Base-by-base conservation (phyloP, 2,113 vertebrate genomes). In the Falcunculus frontatus region DNA sequence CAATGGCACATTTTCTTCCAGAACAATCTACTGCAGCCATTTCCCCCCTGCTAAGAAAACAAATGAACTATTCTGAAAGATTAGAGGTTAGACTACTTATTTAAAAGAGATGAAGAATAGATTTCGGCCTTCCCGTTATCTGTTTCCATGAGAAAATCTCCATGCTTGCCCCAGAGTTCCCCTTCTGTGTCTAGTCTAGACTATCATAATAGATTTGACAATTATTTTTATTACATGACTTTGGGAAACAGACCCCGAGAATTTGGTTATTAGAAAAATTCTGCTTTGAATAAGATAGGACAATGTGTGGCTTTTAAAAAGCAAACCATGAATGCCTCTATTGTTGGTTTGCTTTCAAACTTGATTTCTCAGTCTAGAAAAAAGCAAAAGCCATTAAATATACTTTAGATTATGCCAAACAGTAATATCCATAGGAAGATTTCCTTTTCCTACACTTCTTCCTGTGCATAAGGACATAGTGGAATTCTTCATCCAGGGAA, bases 331-430 rank as follows among this genome's bases (percentile, higher is more conserved):
- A 89, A 89, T 68, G 79, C 70, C 41, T 84, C 81, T 89, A 41
- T 76, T 96, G 84, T 89, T 95, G 65, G 32, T 89, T 95, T 91
- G 63, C 67, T 95, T 93, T 94, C 87, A 73, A 84, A 91, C 62
- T 76, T 91, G 32, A 76, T 85, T 87, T 95, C 67, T 85, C 59
- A 74, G 70, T 41, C 85, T 53, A 89, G 53, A 91, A 89, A 75
- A 90, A 86, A 52, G 35, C 65, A 85, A 57, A 89, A 76, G 35
- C 20, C 33, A 65, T 56, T 37, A 84, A 83, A 68, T 4, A 16
- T 15, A 73, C 49, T 87, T 83, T 20, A 65, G 70, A 74, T 56
- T 30, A 13, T 62, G 41, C 26, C 59, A 83, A 79, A 68, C 25
- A 67, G 49, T 20, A 65, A 25, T 55, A 93, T 10, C 32, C 29